Base-by-base conservation (phyloP, 2,113 vertebrate genomes). In the Caranx melampygus region DNA sequence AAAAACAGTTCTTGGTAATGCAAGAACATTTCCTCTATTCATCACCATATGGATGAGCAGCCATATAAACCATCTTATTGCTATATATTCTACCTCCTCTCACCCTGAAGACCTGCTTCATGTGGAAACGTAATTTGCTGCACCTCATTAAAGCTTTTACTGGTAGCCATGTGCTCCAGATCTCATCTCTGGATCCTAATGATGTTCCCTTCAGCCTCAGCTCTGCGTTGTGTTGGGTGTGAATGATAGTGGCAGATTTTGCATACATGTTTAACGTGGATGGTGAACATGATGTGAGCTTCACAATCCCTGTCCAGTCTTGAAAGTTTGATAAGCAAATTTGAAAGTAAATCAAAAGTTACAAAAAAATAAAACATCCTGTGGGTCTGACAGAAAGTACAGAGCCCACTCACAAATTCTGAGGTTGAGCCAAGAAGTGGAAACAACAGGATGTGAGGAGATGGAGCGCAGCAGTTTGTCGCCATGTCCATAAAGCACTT, bases 181-280 rank as follows among this genome's bases (percentile, higher is more conserved):
- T 61, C 16, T 18, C 16, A 20, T 61, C 34, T 15, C 16, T 20
- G n/a, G 12, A 44, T 44, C 20, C 40, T 63, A 44, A 44, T 63
- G 61, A 64, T 12, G 15, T 44, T 45, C 12, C n/a, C 62, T 26
- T 64, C 20, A 45, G 62, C 62, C 62, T 45, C 62, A 8, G 62
- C 37, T 26, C 40, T 26, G 44, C 63, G 47, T 65, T 47, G 42
- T 47, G 35, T 45, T 26, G 5, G 6, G 40, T 42, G 12, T 21
- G 26, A 21, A 64, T 64, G 26, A 45, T 65, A 31, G 63, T 2
- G 20, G 7, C 3, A 34, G 26, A 33, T 20, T 34, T 44, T 16
- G 21, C 45, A 15, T 15, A 15, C 45, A 15, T 47, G 45, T 3
- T 47, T 47, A 47, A 47, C 45, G 14, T 15, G 45, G 13, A 47